These are phyloP conservation scores for Isichthys henryi DNA, from an alignment of 2,113 vertebrate species.

Conservation along the genomic window DNA sequence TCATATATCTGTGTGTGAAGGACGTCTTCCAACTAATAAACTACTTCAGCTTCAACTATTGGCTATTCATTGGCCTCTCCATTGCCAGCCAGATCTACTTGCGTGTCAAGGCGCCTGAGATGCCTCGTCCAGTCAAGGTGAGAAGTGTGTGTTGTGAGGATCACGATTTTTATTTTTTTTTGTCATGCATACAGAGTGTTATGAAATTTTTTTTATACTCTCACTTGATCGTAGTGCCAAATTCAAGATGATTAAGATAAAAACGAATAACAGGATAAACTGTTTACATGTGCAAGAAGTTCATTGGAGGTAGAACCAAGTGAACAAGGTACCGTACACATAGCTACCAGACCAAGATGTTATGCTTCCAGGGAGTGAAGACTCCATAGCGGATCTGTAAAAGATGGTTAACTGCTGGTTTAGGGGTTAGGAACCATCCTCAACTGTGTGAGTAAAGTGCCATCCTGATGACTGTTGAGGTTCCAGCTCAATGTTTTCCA, in stretches of 20 bases:
- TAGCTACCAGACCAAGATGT: neutral
- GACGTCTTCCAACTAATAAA: constrained; percentile 72
- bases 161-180: neutral
- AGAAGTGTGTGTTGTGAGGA: neutral
- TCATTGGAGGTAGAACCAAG: neutral
- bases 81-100: constrained; percentile 68
- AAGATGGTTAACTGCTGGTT: neutral
- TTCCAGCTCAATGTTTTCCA: neutral
- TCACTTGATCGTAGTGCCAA: neutral
- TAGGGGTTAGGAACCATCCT: neutral
- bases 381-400: neutral
- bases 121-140: constrained; percentile 64
- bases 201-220: neutral
- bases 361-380: neutral
- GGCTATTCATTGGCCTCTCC: constrained; percentile 71
- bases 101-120: constrained; percentile 58
- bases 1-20: constrained; percentile 62
- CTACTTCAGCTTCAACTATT: constrained; percentile 76
- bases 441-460: neutral
- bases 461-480: neutral
- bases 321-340: neutral
- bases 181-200: neutral
- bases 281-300: neutral
- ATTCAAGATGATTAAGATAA: neutral
- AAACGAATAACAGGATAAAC: neutral